A percentile compares a stretch with the other conserved stretches of the same genome.
Evolutionary conservation across 2,888 invertebrate species (phyloP).

Genomic region (Apotomis turbidana): DNA sequence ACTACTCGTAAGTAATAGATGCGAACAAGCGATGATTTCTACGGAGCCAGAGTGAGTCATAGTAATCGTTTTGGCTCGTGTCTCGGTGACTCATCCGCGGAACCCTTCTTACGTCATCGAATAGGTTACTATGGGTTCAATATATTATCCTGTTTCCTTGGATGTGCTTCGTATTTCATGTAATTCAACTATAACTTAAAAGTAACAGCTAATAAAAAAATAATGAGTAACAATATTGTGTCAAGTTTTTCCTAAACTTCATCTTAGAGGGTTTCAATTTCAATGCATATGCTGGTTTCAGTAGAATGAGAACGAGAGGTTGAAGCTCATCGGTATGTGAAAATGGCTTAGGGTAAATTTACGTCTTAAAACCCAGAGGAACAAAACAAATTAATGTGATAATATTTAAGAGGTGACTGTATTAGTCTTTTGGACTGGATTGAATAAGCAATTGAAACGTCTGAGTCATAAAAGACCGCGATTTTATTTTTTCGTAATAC

Average conservation of each 20-base stretch:
- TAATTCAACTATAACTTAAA: neutral
- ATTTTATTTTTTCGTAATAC: conserved; percentile 4
- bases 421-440: neutral
- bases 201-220: neutral
- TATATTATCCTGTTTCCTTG: neutral
- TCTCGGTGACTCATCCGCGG: conserved; percentile 11
- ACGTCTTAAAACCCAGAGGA: too few relatives aligned
- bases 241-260: too few relatives aligned
- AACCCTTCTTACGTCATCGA: conserved; percentile 17
- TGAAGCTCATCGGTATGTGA: too few relatives aligned
- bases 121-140: neutral
- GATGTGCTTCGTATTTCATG: neutral
- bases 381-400: neutral
- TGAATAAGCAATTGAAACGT: neutral
- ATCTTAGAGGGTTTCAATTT: too few relatives aligned
- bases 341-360: too few relatives aligned
- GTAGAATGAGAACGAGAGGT: too few relatives aligned
- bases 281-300: too few relatives aligned
- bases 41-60: conserved; percentile 9
- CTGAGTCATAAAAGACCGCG: neutral
- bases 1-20: neutral
- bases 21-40: neutral
- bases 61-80: conserved; percentile 18
- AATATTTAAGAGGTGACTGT: neutral
- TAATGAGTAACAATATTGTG: neutral